A percentile compares a stretch with the other conserved stretches of the same genome.
These are phyloP conservation scores for Quadriops clusia DNA, from an alignment of 2,888 invertebrate species.

Conservation along the genomic window DNA sequence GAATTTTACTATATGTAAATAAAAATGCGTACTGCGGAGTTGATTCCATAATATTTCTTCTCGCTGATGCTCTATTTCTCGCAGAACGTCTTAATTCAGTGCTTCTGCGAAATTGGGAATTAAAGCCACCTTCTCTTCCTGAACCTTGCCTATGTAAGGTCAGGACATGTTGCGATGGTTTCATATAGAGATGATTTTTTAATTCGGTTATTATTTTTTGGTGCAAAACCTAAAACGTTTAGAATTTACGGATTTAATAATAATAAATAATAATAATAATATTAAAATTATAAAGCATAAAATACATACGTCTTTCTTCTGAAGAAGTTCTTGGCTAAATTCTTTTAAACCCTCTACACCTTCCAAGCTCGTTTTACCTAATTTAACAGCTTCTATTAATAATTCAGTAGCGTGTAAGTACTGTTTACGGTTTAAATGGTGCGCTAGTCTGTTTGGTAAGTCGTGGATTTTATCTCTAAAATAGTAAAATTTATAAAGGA, in stretches of 20 bases:
- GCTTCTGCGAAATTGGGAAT: constrained; percentile 46
- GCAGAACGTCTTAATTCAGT: constrained; percentile 45
- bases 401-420: constrained; percentile 79
- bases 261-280: not conserved
- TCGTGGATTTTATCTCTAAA: constrained; percentile 62
- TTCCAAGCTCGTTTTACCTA: constrained; percentile 59
- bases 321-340: constrained; percentile 61
- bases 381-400: constrained; percentile 55
- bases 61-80: constrained; percentile 22
- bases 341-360: constrained; percentile 77
- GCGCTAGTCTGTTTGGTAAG: constrained; percentile 56
- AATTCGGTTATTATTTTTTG: constrained; percentile 58
- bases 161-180: constrained; percentile 33
- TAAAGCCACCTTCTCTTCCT: constrained; percentile 38
- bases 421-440: constrained; percentile 57
- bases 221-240: constrained; percentile 46
- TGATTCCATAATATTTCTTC: constrained; percentile 11
- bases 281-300: too few species aligned
- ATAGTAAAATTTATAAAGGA: constrained; percentile 11
- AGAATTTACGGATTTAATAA: constrained; percentile 4
- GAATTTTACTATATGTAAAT: too few species aligned
- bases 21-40: too few species aligned
- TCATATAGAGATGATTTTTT: constrained; percentile 54
- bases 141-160: constrained; percentile 50
- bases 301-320: constrained; percentile 48